Evolutionary conservation across 2,797 vertebrate genomes (phyloP).

Genomic region (Macroramphosus scolopax): DNA sequence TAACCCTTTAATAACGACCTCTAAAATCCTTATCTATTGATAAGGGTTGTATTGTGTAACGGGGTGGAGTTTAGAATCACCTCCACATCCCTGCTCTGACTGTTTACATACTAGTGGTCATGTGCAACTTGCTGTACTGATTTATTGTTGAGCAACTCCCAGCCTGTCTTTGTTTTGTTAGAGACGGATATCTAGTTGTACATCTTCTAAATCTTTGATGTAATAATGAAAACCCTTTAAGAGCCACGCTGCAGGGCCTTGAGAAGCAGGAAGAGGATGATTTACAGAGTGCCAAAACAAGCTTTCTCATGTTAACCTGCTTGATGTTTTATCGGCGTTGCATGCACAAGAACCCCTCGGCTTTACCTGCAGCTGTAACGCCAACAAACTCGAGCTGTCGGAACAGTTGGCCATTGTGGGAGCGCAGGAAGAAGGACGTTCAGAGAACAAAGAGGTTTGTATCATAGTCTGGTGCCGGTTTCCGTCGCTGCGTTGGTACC

Average conservation of each 20-base stretch:
- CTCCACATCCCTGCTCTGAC: no score
- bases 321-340: constrained; percentile 29
- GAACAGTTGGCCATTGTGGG: constrained; percentile 24
- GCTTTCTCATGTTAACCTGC: constrained; percentile 3
- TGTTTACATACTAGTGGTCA: no score
- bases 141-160: background rate
- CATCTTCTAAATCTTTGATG: no score
- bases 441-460: constrained; percentile 44
- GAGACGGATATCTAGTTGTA: constrained; percentile 9
- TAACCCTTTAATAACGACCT: no score
- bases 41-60: no score
- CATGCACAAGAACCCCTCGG: constrained; percentile 4
- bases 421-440: constrained; percentile 23
- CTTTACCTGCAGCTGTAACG: constrained; percentile 26
- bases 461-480: constrained; percentile 32
- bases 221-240: no score
- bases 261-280: constrained; percentile 38
- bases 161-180: constrained; percentile 1
- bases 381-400: constrained; percentile 20
- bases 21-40: no score
- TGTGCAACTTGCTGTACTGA: background rate
- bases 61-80: no score
- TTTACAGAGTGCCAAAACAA: constrained; percentile 21
- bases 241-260: background rate
- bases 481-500: constrained; percentile 29